A percentile compares a stretch with the other conserved stretches of the same genome.
Evolutionary conservation across 2,113 vertebrate species (phyloP).

Genomic region (Onychostruthus taczanowskii): DNA sequence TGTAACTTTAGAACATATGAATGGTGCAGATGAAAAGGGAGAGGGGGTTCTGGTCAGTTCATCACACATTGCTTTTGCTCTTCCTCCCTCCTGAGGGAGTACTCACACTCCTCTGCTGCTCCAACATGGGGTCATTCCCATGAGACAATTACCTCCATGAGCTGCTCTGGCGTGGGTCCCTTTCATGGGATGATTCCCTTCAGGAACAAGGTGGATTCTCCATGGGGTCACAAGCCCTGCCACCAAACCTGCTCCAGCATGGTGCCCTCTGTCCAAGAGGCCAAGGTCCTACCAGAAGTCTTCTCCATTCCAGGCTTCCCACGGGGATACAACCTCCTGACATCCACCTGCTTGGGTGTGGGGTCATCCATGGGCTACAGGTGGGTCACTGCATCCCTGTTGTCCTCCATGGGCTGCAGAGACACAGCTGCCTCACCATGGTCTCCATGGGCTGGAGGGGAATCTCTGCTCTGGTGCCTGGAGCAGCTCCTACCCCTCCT

Average conservation of each 20-base stretch:
- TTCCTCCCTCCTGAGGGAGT: neutral
- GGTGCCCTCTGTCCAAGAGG: neutral
- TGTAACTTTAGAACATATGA: neutral
- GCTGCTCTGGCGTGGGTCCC: neutral
- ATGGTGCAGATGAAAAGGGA: neutral
- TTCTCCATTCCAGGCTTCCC: neutral
- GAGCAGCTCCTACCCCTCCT: neutral
- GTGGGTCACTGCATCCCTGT: rapidly evolving
- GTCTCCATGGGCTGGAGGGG: neutral
- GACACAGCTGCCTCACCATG: neutral
- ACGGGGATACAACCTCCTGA: neutral
- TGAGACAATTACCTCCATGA: neutral
- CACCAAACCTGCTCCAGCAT: neutral
- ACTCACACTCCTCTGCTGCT: neutral
- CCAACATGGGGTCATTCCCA: neutral
- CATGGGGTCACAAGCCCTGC: neutral
- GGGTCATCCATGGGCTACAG: neutral
- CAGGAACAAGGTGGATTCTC: rapidly evolving
- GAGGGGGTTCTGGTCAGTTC: neutral
- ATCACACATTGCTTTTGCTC: rapidly evolving
- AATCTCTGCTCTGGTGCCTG: neutral
- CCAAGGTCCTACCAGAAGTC: neutral
- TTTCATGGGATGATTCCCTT: neutral
- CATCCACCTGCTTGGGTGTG: neutral
- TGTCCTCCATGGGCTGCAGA: neutral